These are phyloP conservation scores for Steinernema hermaphroditum DNA, from an alignment of 2,888 invertebrate genomes.

Conservation along the genomic window DNA sequence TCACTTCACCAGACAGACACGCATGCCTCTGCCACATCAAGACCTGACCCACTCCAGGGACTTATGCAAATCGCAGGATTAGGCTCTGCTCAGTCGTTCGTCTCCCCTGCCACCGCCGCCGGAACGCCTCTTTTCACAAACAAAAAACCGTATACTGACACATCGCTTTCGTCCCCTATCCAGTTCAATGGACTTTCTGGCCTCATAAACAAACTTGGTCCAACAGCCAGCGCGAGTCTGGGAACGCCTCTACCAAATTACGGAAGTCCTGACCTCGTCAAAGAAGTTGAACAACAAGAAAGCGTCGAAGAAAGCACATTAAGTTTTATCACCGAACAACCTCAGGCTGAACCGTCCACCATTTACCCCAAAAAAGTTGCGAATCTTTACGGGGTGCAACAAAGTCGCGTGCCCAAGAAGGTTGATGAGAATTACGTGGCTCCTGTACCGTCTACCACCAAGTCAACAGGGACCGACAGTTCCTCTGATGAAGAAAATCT, in stretches of 20 bases:
- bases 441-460: background rate
- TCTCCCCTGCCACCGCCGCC: background rate
- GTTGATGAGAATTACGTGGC: constrained; percentile 13
- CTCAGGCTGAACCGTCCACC: background rate
- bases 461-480: background rate
- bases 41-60: constrained; percentile 11
- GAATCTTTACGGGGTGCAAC: constrained; percentile 14
- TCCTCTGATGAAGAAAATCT: constrained; percentile 33
- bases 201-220: background rate
- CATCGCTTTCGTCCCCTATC: background rate
- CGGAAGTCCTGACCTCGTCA: background rate
- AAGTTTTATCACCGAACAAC: background rate
- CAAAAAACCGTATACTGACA: background rate
- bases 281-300: background rate
- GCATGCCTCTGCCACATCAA: background rate
- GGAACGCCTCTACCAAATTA: constrained; percentile 17
- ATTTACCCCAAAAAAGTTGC: constrained; percentile 4
- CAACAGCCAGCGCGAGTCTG: background rate
- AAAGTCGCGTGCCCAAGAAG: background rate
- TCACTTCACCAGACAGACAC: constrained; percentile 48
- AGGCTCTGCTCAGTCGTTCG: background rate
- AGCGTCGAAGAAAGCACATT: background rate
- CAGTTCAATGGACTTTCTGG: background rate
- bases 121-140: constrained; percentile 13
- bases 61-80: constrained; percentile 9